Evolutionary conservation across 2,113 vertebrate genomes (phyloP), one percentile per base, ranked within the genome.

Genomic region (Platysteira castanea): DNA sequence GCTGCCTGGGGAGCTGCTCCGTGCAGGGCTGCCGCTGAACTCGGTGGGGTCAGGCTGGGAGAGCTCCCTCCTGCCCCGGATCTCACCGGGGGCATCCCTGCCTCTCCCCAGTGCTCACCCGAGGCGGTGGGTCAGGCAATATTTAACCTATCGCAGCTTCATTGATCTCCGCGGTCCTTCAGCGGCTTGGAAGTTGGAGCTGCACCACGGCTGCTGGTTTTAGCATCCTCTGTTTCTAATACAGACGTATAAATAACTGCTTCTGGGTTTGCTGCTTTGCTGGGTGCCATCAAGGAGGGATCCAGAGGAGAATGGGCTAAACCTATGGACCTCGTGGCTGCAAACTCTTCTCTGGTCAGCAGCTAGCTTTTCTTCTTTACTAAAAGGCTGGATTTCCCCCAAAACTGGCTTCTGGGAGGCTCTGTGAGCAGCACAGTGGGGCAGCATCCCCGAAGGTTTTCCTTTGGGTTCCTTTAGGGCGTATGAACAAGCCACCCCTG

Each of bases 201-300:
- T 24, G 15, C 49, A 31, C 26, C 54, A 4, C 3, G 19, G n/a
- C 42, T 65, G 70, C 37, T 61, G 65, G 23, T 30, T 71, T 79
- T 46, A 35, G 26, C 21, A 28, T 24, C 37, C 9, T 57, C 30
- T 56, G 2, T 52, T 88, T 74, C 42, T 24, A 18, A 49, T 21
- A 20, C 3, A 15, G 13, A 22, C 6, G 10, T 4, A 28, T 0
- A 54, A 15, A 35, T 16, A 19, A 16, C 2, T 53, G 13, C 14
- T 52, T 24, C 74, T 44, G 18, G 18, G 1, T 70, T 83, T 74
- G 18, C 10, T 18, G 27, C 46, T 54, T 52, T 47, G 56, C 31
- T 35, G 46, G 46, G 9, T 83, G 69, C 15, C 68, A 50, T 47
- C n/a, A 74, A 31, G 44, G 42, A 64, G 30, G 35, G 35, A 26